These are phyloP conservation scores for Serranus cabrilla DNA, from an alignment of 2,797 vertebrate genomes.

Conservation along the genomic window DNA sequence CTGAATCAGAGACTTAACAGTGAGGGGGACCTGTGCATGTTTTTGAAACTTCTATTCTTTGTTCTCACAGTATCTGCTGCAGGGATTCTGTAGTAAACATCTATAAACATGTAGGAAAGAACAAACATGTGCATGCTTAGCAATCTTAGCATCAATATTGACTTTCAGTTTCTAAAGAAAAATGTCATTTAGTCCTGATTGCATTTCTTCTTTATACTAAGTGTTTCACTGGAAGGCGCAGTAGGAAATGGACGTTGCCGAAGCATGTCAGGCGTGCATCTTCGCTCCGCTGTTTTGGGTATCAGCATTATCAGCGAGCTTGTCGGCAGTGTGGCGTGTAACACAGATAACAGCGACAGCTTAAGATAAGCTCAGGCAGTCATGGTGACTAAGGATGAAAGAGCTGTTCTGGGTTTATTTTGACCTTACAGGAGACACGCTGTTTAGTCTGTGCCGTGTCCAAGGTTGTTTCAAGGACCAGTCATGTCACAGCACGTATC, in stretches of 20 bases:
- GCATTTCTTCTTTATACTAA: neutral
- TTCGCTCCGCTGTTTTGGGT: conserved; percentile 8
- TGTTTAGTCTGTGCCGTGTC: neutral
- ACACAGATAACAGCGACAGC: conserved; percentile 31
- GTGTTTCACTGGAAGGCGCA: neutral
- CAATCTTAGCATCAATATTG: neutral
- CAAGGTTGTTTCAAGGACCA: conserved; percentile 40
- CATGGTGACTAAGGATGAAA: neutral
- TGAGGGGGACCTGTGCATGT: too few relatives aligned
- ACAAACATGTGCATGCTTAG: neutral
- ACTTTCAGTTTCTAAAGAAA: neutral
- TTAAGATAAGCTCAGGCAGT: conserved; percentile 27
- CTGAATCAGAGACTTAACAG: too few relatives aligned
- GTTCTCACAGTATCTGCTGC: too few relatives aligned
- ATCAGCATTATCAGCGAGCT: conserved; percentile 32
- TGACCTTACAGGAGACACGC: neutral
- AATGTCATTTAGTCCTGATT: neutral
- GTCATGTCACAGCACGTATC: conserved; percentile 14
- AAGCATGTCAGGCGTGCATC: too few relatives aligned
- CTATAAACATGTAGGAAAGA: neutral
- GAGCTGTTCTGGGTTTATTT: conserved; percentile 22
- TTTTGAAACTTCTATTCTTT: too few relatives aligned
- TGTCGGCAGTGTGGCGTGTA: conserved; percentile 16
- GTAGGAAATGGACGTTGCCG: conserved; percentile 4
- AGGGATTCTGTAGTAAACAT: neutral